Base-by-base conservation (phyloP, 30 jellyfish, hydroid and myxozoan genomes). In the Mastigias papua region DNA sequence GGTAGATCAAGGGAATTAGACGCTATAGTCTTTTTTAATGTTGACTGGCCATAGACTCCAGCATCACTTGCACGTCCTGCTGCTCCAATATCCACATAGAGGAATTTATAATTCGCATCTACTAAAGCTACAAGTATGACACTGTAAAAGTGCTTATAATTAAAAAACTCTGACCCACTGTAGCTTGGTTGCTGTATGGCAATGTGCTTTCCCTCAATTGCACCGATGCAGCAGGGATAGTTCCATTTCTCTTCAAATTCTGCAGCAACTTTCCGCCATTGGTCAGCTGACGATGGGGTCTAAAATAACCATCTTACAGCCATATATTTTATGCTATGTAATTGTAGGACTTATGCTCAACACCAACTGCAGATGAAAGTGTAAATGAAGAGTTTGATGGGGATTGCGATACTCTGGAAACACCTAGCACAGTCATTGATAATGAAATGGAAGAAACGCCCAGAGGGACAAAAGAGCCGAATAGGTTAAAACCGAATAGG, bases 31-130 rank as follows among this genome's bases (percentile, higher is more conserved):
- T 30, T 30, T 46, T 80, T 80, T 28, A 80, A 42, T 46, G 82
- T 80, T 26, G 90, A 80, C 5, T 34, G 30, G 22, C 37, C 48
- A 42, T 23, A 80, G 33, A 80, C 80, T 4, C 81, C 82, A 80
- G 90, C 82, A 80, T 80, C 90, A 19, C 90, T 80, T 80, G 81
- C 90, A 60, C 90, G 82, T 33, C 90, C 90, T 63, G 90, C 90
- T 21, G 90, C 81, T 23, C 90, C 90, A 34, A 80, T 66, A 58
- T 80, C 90, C 34, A 80, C 90, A 80, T 80, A 80, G 17, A 27
- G 22, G 48, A 80, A 62, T 66, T 80, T 80, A 80, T 80, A 80
- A 46, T 62, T 80, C n/a, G 90, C 90, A 80, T 80, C 82, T 11
- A 80, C 82, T 69, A 80, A 32, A 26, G 90, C 90, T 67, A 80